Percentiles rank a stretch among this genome's conserved stretches.
Evolutionary conservation across 1,140 invertebrate species (phyloP).

Genomic region (Teleogryllus occipitalis): DNA sequence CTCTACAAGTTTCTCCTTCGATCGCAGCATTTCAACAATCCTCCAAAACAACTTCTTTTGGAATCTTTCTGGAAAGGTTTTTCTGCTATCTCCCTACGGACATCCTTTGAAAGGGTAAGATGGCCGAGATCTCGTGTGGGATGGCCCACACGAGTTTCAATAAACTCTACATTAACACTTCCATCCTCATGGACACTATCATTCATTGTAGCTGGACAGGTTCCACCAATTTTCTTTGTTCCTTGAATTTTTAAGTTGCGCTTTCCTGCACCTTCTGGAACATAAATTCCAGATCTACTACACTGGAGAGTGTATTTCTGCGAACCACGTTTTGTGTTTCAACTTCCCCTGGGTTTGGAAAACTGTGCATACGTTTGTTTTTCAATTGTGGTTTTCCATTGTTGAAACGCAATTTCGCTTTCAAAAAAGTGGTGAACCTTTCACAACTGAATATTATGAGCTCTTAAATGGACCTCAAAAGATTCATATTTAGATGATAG

Average conservation of each 20-base stretch:
- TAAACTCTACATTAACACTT: background rate
- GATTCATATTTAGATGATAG: background rate
- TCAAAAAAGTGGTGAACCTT: background rate
- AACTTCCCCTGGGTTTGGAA: too few relatives aligned
- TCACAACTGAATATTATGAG: background rate
- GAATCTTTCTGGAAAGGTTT: background rate
- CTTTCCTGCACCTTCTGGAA: too few relatives aligned
- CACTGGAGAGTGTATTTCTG: too few relatives aligned
- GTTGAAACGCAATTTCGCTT: background rate
- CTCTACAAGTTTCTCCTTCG: background rate
- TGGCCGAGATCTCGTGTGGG: background rate
- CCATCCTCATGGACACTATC: background rate
- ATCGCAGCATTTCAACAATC: background rate
- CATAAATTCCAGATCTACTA: too few relatives aligned
- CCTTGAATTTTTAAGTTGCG: too few relatives aligned
- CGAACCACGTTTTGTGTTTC: too few relatives aligned
- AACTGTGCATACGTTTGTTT: too few relatives aligned
- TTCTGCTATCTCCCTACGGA: background rate
- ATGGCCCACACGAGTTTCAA: background rate
- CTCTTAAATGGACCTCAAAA: background rate
- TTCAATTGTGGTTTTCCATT: background rate
- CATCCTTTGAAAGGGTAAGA: background rate
- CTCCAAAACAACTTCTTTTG: background rate
- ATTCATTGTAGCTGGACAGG: too few relatives aligned
- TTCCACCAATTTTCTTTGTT: too few relatives aligned